Conservation (phyloP, 2,797 vertebrate species). For the Xenopus petersii region DNA sequence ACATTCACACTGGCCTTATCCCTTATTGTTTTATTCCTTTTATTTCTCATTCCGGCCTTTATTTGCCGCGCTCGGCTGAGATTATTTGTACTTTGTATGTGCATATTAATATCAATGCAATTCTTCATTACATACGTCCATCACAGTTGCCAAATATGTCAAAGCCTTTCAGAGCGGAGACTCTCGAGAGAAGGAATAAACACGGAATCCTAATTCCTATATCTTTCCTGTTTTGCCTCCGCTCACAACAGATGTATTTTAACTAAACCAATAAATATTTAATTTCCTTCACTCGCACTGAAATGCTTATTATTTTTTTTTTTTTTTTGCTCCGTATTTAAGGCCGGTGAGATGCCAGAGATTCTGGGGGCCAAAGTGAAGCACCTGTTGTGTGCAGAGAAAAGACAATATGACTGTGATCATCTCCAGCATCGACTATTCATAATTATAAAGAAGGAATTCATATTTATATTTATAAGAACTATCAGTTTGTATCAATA, state of each 20-base stretch:
- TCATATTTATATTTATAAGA: no score
- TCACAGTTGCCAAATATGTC: conserved; percentile 16
- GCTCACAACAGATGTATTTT: conserved; percentile 43
- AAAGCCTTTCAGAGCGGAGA: conserved; percentile 17
- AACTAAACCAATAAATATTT: conserved; percentile 45
- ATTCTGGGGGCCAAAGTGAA: background rate
- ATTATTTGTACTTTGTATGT: background rate
- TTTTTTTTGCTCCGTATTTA: conserved; percentile 20
- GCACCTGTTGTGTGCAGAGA: conserved; percentile 4
- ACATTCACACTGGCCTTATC: no score
- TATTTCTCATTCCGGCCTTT: background rate
- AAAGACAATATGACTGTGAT: background rate
- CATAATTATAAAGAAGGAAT: no score
- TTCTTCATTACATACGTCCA: conserved; percentile 18
- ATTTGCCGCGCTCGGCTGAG: background rate
- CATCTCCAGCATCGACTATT: background rate
- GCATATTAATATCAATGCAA: background rate
- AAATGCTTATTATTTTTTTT: conserved; percentile 24
- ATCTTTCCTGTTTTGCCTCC: conserved; percentile 10
- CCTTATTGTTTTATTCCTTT: no score
- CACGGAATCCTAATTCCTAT: conserved; percentile 14
- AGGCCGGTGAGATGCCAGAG: conserved; percentile 10
- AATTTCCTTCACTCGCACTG: conserved; percentile 35
- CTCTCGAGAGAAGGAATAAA: conserved; percentile 6
- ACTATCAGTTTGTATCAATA: no score